A percentile compares a stretch with the other conserved stretches of the same genome.
phyloP scores from a whole-genome alignment of 2,113 vertebrate genomes.

The Eira barbara region DNA sequence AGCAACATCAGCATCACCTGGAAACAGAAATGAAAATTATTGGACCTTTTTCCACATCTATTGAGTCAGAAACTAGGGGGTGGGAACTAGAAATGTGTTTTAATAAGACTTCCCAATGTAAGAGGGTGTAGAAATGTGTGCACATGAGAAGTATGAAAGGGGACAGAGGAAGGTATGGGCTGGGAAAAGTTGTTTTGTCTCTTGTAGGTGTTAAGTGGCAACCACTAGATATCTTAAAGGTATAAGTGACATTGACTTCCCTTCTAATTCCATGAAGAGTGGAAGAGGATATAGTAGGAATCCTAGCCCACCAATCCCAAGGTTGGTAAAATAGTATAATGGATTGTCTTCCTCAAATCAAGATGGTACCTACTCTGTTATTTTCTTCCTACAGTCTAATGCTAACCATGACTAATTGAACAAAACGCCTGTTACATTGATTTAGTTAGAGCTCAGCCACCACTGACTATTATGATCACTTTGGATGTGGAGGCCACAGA shows the following conservation, averaged over 20 bases:
- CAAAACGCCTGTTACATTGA: background rate
- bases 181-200: background rate
- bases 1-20: background rate
- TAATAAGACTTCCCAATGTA: background rate
- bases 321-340: background rate
- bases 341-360: background rate
- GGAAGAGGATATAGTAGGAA: background rate
- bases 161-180: background rate
- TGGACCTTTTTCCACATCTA: background rate
- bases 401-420: background rate
- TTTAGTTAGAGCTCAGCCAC: background rate
- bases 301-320: background rate
- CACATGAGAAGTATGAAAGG: background rate
- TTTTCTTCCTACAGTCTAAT: background rate
- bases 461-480: constrained; percentile 25
- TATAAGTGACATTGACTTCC: background rate
- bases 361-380: background rate
- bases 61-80: background rate
- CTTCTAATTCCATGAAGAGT: background rate
- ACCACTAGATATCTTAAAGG: background rate
- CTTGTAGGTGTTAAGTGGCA: background rate
- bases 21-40: background rate
- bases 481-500: background rate
- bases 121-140: background rate
- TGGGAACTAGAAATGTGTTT: background rate